Conservation (phyloP, 2,888 invertebrate species). For the Melangyna quadrimaculata region DNA sequence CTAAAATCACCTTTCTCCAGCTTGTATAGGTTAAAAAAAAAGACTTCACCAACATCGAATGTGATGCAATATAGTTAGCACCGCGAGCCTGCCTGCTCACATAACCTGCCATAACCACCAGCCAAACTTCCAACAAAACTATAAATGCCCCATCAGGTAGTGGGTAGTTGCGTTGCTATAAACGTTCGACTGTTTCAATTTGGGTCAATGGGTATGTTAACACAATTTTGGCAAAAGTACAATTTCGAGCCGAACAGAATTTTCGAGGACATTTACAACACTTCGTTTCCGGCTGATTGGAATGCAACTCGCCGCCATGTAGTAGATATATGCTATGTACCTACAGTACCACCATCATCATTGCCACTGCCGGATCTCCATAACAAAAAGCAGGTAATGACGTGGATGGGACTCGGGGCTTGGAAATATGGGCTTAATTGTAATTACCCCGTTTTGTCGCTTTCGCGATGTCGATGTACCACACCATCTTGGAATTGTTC, state of each 20-base stretch:
- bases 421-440: constrained; percentile 34
- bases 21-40: constrained; percentile 10
- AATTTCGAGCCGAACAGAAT: constrained; percentile 57
- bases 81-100: constrained; percentile 4
- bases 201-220: constrained; percentile 70
- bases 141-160: constrained; percentile 17
- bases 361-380: constrained; percentile 1
- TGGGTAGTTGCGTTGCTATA: background rate
- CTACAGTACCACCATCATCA: background rate
- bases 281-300: constrained; percentile 66
- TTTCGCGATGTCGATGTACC: constrained; percentile 23
- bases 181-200: constrained; percentile 60
- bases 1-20: constrained; percentile 9
- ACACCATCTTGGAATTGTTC: constrained; percentile 50
- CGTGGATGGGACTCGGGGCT: background rate
- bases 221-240: constrained; percentile 70
- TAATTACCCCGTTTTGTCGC: constrained; percentile 55
- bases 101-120: constrained; percentile 23
- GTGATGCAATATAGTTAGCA: constrained; percentile 1
- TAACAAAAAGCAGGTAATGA: constrained; percentile 30
- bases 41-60: background rate
- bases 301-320: background rate
- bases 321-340: background rate
- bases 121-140: constrained; percentile 3
- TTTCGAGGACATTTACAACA: constrained; percentile 68